Evolutionary conservation across 2,888 invertebrate species (phyloP).

Genomic region (Hydroisotoma schaefferi): DNA sequence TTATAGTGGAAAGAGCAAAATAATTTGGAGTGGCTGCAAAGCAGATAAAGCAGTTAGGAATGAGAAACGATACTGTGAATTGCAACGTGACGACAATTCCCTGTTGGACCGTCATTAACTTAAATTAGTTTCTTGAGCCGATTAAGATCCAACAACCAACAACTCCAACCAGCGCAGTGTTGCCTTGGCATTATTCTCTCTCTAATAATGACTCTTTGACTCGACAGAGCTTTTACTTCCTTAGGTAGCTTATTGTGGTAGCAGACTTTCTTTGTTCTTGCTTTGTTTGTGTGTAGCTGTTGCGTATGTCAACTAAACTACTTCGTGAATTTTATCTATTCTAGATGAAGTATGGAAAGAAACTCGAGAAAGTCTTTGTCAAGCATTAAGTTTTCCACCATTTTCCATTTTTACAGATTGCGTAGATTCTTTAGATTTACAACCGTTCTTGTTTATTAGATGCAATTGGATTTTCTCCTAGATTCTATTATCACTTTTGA

Average conservation of each 20-base stretch:
- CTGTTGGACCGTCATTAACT: constrained; percentile 27
- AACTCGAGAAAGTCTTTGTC: too few relatives aligned
- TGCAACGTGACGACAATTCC: constrained; percentile 24
- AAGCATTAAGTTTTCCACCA: too few relatives aligned
- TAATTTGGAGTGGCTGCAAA: constrained; percentile 5
- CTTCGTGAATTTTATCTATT: too few relatives aligned
- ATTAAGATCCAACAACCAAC: constrained; percentile 21
- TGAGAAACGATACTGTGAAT: constrained; percentile 24
- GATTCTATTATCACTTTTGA: too few relatives aligned
- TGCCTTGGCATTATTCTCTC: background rate
- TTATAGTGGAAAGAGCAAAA: constrained; percentile 6
- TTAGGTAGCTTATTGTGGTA: too few relatives aligned
- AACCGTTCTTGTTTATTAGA: too few relatives aligned
- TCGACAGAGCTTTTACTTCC: background rate
- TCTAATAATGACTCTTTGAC: background rate
- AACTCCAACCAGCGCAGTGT: background rate
- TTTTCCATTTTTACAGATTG: too few relatives aligned
- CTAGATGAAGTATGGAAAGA: too few relatives aligned
- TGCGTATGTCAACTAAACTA: too few relatives aligned
- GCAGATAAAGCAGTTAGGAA: constrained; percentile 10
- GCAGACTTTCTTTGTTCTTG: background rate
- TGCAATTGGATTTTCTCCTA: too few relatives aligned
- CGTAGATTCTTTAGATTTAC: too few relatives aligned
- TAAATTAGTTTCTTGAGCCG: constrained; percentile 31
- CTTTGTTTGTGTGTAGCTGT: too few relatives aligned